Evolutionary conservation across 2,888 invertebrate genomes (phyloP).

Genomic region (Mesorhabditis belari): DNA sequence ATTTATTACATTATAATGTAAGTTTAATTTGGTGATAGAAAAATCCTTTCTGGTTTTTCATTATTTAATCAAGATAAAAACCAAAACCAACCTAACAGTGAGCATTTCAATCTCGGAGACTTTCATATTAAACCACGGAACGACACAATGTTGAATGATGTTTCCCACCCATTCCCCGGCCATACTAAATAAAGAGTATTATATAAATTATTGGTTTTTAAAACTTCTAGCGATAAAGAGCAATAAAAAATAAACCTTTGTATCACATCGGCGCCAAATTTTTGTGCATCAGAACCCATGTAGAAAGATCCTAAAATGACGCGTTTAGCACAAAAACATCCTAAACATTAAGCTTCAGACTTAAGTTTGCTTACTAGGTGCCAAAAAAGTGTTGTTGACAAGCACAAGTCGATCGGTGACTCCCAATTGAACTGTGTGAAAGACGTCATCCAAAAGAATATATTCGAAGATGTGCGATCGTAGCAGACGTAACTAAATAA

Average conservation of each 20-base stretch:
- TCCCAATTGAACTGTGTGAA: constrained; percentile 42
- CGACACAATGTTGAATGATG: background rate
- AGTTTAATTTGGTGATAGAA: too few species aligned
- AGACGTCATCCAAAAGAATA: constrained; percentile 46
- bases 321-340: background rate
- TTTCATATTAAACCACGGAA: background rate
- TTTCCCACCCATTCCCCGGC: background rate
- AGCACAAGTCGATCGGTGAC: constrained; percentile 26
- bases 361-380: too few species aligned
- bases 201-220: too few species aligned
- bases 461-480: constrained; percentile 41
- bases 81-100: too few species aligned
- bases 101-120: background rate
- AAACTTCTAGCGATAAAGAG: background rate
- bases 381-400: background rate
- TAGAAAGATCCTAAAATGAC: background rate
- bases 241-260: background rate
- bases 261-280: background rate
- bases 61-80: too few species aligned
- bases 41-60: too few species aligned
- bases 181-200: background rate
- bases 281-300: background rate
- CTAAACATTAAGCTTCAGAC: too few species aligned
- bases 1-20: too few species aligned
- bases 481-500: constrained; percentile 12